Evolutionary conservation across 2,888 invertebrate species (phyloP).

Genomic region (Nomada ferruginata): DNA sequence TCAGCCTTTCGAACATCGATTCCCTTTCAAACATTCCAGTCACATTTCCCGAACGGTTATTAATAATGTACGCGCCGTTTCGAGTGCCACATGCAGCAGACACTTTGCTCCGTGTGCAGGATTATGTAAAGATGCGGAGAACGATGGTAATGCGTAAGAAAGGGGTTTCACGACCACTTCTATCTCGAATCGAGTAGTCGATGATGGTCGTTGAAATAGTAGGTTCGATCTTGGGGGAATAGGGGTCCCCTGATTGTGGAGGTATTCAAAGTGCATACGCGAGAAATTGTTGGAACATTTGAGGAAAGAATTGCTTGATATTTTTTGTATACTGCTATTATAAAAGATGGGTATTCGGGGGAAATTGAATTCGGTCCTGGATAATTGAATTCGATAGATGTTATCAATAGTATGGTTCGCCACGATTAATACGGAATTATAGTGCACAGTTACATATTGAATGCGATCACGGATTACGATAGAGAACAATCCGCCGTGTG

Average conservation of each 20-base stretch:
- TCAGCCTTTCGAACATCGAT: conserved; percentile 65
- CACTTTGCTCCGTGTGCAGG: conserved; percentile 1
- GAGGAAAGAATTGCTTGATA: too few species aligned
- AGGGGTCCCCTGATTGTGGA: conserved; percentile 4
- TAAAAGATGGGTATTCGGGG: too few species aligned
- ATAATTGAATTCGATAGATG: conserved; percentile 34
- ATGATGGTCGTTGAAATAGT: conserved; percentile 29
- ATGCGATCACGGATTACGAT: conserved; percentile 23
- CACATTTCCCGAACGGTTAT: conserved; percentile 38
- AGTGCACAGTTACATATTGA: conserved; percentile 1
- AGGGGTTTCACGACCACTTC: conserved; percentile 32
- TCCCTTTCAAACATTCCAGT: conserved; percentile 43
- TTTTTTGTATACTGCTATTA: too few species aligned
- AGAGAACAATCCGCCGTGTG: conserved; percentile 12
- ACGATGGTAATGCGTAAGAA: conserved; percentile 48
- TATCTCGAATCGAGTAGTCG: not conserved
- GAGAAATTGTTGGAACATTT: too few species aligned
- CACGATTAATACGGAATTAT: conserved; percentile 42
- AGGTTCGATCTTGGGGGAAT: conserved; percentile 27
- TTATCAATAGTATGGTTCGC: conserved; percentile 10
- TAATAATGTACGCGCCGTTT: conserved; percentile 59
- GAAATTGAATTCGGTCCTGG: too few species aligned
- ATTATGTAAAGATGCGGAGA: conserved; percentile 16
- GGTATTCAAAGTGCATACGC: not conserved
- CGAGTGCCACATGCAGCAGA: conserved; percentile 13